Base-by-base conservation (phyloP, 1,140 invertebrate genomes). In the Pentalonia nigronervosa region DNA sequence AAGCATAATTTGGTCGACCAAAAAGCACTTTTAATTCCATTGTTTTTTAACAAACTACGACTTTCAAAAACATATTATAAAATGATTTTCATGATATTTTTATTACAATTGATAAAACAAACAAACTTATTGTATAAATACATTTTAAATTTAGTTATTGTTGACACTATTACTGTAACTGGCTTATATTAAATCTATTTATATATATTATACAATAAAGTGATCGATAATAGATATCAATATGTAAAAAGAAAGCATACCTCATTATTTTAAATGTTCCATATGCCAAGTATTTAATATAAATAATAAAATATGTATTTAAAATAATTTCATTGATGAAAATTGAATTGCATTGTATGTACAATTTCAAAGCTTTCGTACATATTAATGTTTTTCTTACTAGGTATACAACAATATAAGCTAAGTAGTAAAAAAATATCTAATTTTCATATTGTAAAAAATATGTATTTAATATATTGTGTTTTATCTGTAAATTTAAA, bases 61-160 rank as follows among this genome's bases (percentile, higher is more conserved):
- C 30, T 87, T 87, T 47, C 41, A 87, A 87, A 87, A 87, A 87
- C 25, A 88, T 23, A 48, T 88, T 50, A 50, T 88, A 53, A 50
- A 47, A 48, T 88, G 30, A 88, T 88, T 34, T 34, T 17, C n/a
- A 34, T 34, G 14, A 89, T 25, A 89, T 53, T 53, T 89, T 36
- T 89, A 36, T 50, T 36, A 25, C 87, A 36, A 53, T 36, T 56
- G 30, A 53, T 53, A 53, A 89, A 56, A 36, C n/a, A 89, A 89
- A 89, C n/a, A 89, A 20, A 56, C 7, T 50, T 8, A 25, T 36
- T 41, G n/a, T 41, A 89, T 36, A 89, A 89, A 89, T 47, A 48
- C 17, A 87, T 34, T 34, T 36, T 4, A 89, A 89, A 89, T 89
- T 25, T 11, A 36, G 48, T 89, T 56, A 36, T 87, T 87, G 30